Evolutionary conservation across 2,113 vertebrate genomes (phyloP).

Genomic region (Colaptes auratus): DNA sequence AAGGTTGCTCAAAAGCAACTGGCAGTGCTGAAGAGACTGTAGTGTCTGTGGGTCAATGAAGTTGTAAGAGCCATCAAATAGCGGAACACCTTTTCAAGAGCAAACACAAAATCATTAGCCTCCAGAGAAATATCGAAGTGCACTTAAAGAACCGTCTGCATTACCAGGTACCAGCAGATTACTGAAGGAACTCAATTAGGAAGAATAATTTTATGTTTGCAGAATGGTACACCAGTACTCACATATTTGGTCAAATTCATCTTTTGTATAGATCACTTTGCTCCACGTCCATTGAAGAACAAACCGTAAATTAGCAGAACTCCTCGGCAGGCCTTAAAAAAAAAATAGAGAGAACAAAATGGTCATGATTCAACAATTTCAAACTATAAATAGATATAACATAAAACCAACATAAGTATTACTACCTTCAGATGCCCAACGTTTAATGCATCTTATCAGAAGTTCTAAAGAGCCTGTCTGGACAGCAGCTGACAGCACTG

Average conservation of each 20-base stretch:
- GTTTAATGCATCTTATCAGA: conserved; percentile 90
- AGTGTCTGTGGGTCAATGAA: conserved; percentile 91
- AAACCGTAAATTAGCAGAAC: conserved; percentile 88
- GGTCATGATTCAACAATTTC: neutral
- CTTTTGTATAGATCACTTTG: conserved; percentile 89
- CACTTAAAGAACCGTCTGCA: rapidly evolving
- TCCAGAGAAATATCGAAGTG: neutral
- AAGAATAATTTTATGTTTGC: neutral
- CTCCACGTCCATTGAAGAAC: conserved; percentile 96
- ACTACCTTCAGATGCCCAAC: conserved; percentile 90
- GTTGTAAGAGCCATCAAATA: conserved; percentile 92
- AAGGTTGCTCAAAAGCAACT: conserved; percentile 88
- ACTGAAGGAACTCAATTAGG: neutral
- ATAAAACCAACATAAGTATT: neutral
- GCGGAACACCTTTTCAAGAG: conserved; percentile 80
- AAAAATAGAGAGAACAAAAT: neutral
- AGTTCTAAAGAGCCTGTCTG: conserved; percentile 91
- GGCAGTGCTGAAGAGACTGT: conserved; percentile 89
- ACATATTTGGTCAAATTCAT: conserved; percentile 91
- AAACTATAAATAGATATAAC: neutral
- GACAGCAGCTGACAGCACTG: conserved; percentile 89
- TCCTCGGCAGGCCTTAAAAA: conserved; percentile 87
- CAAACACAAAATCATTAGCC: neutral
- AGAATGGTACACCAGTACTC: conserved; percentile 52
- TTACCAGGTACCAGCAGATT: neutral